A percentile compares a stretch with the other conserved stretches of the same genome.
phyloP scores from a whole-genome alignment of 2,888 invertebrate species.

The Polydrusus cervinus region DNA sequence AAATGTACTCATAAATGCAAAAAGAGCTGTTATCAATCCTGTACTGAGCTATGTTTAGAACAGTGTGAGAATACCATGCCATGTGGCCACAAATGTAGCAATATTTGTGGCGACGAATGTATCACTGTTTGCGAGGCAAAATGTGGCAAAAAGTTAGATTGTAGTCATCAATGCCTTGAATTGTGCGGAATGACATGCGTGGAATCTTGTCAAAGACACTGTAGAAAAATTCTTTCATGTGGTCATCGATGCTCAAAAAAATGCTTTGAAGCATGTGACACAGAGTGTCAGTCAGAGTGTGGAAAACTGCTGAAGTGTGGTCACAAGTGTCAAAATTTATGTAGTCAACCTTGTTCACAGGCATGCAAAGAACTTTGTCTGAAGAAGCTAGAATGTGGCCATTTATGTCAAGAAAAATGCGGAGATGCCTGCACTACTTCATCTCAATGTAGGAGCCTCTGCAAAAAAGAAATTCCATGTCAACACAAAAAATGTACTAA shows the following conservation, averaged over 20 bases:
- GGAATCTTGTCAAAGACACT: background rate
- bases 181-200: background rate
- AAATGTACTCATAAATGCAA: background rate
- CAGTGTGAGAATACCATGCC: constrained; percentile 2
- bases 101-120: background rate
- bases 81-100: background rate
- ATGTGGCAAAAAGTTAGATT: background rate
- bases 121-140: background rate
- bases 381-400: background rate
- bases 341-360: background rate
- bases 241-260: background rate
- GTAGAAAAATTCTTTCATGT: background rate
- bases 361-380: background rate
- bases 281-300: background rate
- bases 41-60: constrained; percentile 2
- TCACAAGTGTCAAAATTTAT: background rate
- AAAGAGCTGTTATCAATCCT: background rate
- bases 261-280: background rate
- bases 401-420: background rate
- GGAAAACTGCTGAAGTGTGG: constrained; percentile 3
- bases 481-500: background rate
- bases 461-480: background rate
- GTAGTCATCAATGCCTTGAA: background rate
- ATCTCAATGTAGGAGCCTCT: background rate
- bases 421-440: background rate